phyloP scores from a whole-genome alignment of 2,797 vertebrate species.

The Phylloscopus collybita region DNA sequence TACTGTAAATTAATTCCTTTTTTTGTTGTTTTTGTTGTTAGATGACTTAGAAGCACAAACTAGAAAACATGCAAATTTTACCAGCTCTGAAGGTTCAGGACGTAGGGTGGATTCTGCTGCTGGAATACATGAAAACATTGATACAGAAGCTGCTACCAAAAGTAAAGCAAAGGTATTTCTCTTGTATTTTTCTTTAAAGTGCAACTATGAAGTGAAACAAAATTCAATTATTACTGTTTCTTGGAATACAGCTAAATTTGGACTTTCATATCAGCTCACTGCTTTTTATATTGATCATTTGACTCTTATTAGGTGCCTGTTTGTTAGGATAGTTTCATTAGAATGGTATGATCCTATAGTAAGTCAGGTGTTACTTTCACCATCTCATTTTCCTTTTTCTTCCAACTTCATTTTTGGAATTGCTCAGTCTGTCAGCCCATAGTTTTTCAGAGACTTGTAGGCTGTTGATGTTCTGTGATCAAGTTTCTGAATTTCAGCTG shows the following conservation, averaged over 20 bases:
- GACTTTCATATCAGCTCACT: not conserved
- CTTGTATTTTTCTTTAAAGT: not conserved
- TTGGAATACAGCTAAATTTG: not conserved
- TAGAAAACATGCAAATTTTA: slow-evolving; percentile 21
- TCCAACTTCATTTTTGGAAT: not conserved
- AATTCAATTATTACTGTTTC: not conserved
- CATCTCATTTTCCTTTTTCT: not conserved
- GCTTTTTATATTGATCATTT: not conserved
- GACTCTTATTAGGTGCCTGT: not conserved
- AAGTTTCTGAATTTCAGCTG: not conserved
- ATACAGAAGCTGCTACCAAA: not conserved
- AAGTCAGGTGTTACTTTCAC: not conserved
- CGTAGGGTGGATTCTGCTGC: not conserved
- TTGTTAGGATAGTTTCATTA: not conserved
- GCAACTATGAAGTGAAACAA: not conserved
- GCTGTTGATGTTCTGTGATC: not conserved
- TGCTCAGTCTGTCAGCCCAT: not conserved
- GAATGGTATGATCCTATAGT: not conserved
- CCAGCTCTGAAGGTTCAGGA: slow-evolving; percentile 38
- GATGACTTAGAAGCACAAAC: slow-evolving; percentile 36
- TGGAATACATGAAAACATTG: not conserved
- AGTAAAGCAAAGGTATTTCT: slow-evolving; percentile 62
- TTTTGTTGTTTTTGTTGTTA: not conserved
- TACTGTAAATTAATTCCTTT: not conserved
- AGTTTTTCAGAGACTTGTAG: not conserved